Evolutionary conservation across 2,888 invertebrate species (phyloP).

Genomic region (Dryobotodes eremita): DNA sequence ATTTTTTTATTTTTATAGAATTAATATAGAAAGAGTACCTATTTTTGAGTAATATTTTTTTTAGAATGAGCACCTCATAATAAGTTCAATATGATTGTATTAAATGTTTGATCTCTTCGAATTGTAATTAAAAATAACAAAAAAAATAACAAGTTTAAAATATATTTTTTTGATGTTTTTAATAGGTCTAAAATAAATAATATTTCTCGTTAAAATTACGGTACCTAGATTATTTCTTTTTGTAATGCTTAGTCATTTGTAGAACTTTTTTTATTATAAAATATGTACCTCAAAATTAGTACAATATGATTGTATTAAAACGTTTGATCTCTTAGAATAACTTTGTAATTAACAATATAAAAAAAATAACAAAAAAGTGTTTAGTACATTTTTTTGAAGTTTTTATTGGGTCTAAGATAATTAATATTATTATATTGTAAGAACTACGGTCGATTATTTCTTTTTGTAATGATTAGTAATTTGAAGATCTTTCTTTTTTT

Average conservation of each 20-base stretch:
- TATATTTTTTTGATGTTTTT: background rate
- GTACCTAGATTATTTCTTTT: slow-evolving; percentile 8
- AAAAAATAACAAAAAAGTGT: slow-evolving; percentile 3
- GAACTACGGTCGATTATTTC: slow-evolving; percentile 3
- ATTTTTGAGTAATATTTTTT: slow-evolving; percentile 3
- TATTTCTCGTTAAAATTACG: slow-evolving; percentile 6
- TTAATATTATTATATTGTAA: slow-evolving; percentile 1
- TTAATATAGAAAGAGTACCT: slow-evolving; percentile 7
- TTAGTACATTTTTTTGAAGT: slow-evolving; percentile 3
- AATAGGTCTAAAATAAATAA: slow-evolving; percentile 1
- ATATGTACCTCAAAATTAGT: slow-evolving; percentile 8
- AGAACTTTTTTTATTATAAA: slow-evolving; percentile 2
- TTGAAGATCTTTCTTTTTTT: slow-evolving; percentile 3
- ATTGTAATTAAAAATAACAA: background rate
- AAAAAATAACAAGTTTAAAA: background rate
- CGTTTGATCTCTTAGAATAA: slow-evolving; percentile 3
- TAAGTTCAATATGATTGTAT: slow-evolving; percentile 7
- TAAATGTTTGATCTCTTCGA: background rate
- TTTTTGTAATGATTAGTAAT: slow-evolving; percentile 3
- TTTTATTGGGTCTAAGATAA: slow-evolving; percentile 3
- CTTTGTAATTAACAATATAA: slow-evolving; percentile 3
- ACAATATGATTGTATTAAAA: slow-evolving; percentile 3
- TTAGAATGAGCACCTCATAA: slow-evolving; percentile 5
- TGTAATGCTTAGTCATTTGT: slow-evolving; percentile 1
- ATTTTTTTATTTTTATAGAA: background rate